Base-by-base conservation (phyloP, 1,140 invertebrate species). In the Drosophila kurseongensis region DNA sequence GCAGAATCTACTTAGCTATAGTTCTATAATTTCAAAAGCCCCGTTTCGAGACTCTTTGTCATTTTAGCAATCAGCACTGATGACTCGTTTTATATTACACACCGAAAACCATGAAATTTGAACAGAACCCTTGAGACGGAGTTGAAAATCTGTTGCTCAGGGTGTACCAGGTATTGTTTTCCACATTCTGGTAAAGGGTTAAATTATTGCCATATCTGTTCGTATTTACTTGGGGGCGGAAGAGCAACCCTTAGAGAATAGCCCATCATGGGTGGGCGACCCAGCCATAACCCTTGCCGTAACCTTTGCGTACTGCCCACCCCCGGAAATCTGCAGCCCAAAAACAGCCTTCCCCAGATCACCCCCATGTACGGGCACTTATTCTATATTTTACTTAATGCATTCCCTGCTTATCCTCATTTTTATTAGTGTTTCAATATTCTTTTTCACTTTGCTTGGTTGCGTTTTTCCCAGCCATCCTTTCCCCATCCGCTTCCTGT, bases 341-440 rank as follows among this genome's bases (percentile, higher is more conserved):
- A 13, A 29, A 40, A n/a, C 12, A 23, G 23, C 18, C 38, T 9
- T 16, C 27, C 23, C 36, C 50, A 27, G 38, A 57, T 54, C 45
- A 59, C 57, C 54, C 32, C 67, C 59, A 45, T 40, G 27, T 51
- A 32, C 44, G 44, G 55, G 52, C 82, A 86, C 80, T 89, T 89
- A 89, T 89, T 89, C 75, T 84, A 89, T 89, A 88, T 88, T 88
- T 88, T 88, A 88, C 84, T 80, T 88, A 88, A 88, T 88, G 79
- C 84, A 89, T 88, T 89, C 80, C 68, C 84, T 84, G 84, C 84
- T 89, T 89, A 89, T 89, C 84, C 84, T 89, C 88, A 83, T 80
- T 84, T 89, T 89, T 89, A 89, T 89, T 89, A 89, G 84, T 89
- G 84, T 89, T 89, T 89, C 84, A 89, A 89, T 89, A 89, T 89